Conservation (phyloP, 2,888 invertebrate species). For the Hydrotaea diabolus region DNA sequence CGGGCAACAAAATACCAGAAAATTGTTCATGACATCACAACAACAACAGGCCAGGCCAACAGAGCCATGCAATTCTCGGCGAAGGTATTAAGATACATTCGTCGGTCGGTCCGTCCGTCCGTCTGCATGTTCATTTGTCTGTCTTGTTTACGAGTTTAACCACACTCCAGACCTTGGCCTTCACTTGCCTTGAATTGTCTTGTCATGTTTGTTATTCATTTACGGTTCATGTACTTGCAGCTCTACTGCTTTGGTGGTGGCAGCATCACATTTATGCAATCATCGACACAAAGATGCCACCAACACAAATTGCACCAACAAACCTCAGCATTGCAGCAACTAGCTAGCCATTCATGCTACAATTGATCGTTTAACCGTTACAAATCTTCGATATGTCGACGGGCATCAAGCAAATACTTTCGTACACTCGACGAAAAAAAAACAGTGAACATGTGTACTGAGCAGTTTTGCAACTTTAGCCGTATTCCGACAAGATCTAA, state of each 20-base stretch:
- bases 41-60: slow-evolving; percentile 8
- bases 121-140: background rate
- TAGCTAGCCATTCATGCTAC: slow-evolving; percentile 49
- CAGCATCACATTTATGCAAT: slow-evolving; percentile 37
- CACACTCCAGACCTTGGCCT: slow-evolving; percentile 77
- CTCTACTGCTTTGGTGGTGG: slow-evolving; percentile 59
- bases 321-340: slow-evolving; percentile 6
- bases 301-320: background rate
- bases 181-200: slow-evolving; percentile 79
- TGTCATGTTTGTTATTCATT: slow-evolving; percentile 61
- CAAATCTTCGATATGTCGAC: slow-evolving; percentile 30
- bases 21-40: slow-evolving; percentile 48
- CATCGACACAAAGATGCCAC: slow-evolving; percentile 22
- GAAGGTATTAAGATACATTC: slow-evolving; percentile 56
- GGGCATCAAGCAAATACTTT: background rate
- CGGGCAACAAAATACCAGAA: slow-evolving; percentile 60
- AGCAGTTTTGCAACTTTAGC: background rate
- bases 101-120: slow-evolving; percentile 41
- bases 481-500: no score
- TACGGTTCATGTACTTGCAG: slow-evolving; percentile 39
- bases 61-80: slow-evolving; percentile 11
- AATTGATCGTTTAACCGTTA: slow-evolving; percentile 66
- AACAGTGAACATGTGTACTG: background rate
- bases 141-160: background rate
- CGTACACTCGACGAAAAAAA: background rate